Evolutionary conservation across 2,888 invertebrate genomes (phyloP), one percentile per base, ranked within the genome.

Genomic region (Zonitis immaculata): DNA sequence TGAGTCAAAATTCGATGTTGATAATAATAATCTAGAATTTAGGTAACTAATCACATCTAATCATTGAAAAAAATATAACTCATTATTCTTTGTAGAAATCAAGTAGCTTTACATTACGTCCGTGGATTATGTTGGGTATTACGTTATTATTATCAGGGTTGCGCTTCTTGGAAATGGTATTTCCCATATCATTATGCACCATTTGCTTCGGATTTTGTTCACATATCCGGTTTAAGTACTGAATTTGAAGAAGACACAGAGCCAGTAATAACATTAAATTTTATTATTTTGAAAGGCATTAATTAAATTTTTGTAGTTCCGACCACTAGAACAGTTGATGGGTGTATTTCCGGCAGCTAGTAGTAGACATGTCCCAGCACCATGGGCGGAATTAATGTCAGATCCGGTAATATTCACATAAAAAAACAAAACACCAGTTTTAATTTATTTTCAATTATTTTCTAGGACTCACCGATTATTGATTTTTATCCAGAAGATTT

Each of bases 121-220:
- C 84, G 90, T 47, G 99, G 99, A 0, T 80, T 99, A 46, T 95
- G 95, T 77, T 99, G 99, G 99, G 99, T 99, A 51, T 79, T 99
- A 25, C 86, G 91, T 64, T 99, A 98, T 78, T 99, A 99, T 78
- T 99, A 99, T 78, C 98, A 98, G 83, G 98, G 99, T 48, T 99
- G 98, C 78, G 92, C 95, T 28, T 95, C 94, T 14, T 99, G 99
- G 99, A 93, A 97, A 78, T 99, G 99, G 99, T 99, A 96, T 79
- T 99, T 95, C 77, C 99, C 99, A 0, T 99, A 95, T 76, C 99
- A 99, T 78, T 99, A 99, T 79, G 98, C 99, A 14, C 99, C 99
- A 6, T 99, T 99, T 78, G 99, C 99, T 3, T 97, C 97, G 0
- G 99, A 99, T 80, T 99, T 99, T 78, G 83, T 92, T 54, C 91